Evolutionary conservation across 2,113 vertebrate genomes (phyloP).

Genomic region (Balaeniceps rex): DNA sequence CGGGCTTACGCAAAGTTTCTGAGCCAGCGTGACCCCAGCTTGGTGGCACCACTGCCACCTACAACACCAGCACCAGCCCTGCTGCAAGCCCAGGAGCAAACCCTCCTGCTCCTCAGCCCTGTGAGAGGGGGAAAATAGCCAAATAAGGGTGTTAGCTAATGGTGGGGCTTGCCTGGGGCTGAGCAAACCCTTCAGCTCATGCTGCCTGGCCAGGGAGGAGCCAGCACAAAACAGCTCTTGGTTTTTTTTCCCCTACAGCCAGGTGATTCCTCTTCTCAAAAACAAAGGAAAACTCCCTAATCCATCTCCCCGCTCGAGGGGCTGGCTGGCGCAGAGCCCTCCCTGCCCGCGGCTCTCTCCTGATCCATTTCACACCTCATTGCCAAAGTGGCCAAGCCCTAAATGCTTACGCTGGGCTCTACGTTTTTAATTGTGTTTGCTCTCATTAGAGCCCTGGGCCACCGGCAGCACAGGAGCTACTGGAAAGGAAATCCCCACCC

Average conservation of each 20-base stretch:
- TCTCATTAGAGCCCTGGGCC: not conserved
- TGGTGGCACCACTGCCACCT: not conserved
- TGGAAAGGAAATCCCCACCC: not conserved
- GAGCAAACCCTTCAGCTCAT: not conserved
- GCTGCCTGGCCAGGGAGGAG: not conserved
- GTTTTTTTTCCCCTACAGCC: not conserved
- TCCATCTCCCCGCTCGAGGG: fast-evolving
- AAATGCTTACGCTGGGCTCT: not conserved
- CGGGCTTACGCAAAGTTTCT: fast-evolving
- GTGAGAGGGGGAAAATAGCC: fast-evolving
- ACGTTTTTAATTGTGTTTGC: not conserved
- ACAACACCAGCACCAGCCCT: fast-evolving
- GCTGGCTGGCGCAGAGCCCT: not conserved
- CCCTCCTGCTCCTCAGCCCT: fast-evolving
- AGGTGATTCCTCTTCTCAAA: not conserved
- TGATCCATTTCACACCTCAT: not conserved
- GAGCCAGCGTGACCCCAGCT: fast-evolving
- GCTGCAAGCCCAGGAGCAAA: not conserved
- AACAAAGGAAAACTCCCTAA: not conserved
- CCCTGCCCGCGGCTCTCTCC: not conserved
- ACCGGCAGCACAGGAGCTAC: not conserved
- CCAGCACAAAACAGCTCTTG: not conserved
- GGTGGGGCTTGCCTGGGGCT: not conserved
- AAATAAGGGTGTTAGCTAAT: not conserved
- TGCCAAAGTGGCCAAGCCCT: not conserved